A percentile compares a stretch with the other conserved stretches of the same genome.
These are phyloP conservation scores for Epinotia ramella DNA, from an alignment of 2,888 invertebrate species.

Conservation along the genomic window DNA sequence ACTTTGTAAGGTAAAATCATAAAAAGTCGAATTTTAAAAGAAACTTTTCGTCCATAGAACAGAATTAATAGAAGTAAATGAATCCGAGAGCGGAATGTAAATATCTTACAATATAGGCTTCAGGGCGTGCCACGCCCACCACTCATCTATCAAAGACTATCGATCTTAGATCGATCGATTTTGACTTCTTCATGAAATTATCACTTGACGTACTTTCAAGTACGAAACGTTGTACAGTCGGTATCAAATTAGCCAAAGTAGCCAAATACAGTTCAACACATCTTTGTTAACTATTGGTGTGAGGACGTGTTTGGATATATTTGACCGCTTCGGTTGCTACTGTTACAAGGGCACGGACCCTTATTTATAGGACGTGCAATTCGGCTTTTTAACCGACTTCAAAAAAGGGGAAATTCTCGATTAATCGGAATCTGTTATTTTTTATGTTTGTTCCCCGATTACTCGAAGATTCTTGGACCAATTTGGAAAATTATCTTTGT, in stretches of 20 bases:
- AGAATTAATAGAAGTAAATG: neutral
- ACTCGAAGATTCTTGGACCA: too few species aligned
- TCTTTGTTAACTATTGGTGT: too few species aligned
- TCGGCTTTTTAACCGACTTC: neutral
- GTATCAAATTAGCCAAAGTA: neutral
- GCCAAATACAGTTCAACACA: too few species aligned
- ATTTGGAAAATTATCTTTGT: too few species aligned
- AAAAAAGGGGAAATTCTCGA: too few species aligned
- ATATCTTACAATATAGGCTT: constrained; percentile 3
- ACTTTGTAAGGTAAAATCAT: neutral
- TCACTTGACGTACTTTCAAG: neutral
- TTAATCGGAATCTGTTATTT: too few species aligned
- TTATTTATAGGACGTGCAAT: neutral
- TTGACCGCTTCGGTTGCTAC: too few species aligned
- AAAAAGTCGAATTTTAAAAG: neutral
- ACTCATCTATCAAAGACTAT: neutral
- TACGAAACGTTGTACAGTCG: neutral
- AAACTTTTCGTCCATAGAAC: constrained; percentile 12
- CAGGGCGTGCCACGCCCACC: neutral
- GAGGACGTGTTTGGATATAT: too few species aligned
- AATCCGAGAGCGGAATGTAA: constrained; percentile 10
- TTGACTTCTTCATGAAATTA: neutral
- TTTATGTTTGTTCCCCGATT: neutral
- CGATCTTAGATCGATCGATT: constrained; percentile 16
- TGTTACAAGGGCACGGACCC: too few species aligned